Evolutionary conservation across 2,797 vertebrate genomes (phyloP), one percentile per base, ranked within the genome.

Genomic region (Alcedo atthis): DNA sequence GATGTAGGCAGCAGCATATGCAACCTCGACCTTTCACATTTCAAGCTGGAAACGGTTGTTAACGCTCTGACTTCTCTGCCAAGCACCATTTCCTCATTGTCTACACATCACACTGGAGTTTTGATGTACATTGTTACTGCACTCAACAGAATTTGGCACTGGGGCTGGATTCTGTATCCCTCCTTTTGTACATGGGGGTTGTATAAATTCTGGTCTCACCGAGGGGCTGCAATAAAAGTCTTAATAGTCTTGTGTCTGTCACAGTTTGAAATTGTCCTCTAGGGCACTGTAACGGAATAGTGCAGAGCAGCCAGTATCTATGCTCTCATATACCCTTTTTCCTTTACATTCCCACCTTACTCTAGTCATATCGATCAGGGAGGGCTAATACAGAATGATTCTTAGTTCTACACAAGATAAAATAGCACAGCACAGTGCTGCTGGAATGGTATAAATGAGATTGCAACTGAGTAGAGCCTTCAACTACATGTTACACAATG

Each of bases 321-420:
- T 79, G 59, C 10, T 53, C 45, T 87, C 45, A 18, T 3, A 21
- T 8, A 30, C 11, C 2, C 22, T 53, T 70, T 30, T 18, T 10
- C 13, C 22, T 35, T 25, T 43, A 49, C n/a, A 32, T 54, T 74
- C 18, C 22, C 46, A 49, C 33, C 43, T 89, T 37, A 58, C 9
- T 24, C 13, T 0, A 0, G 6, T 12, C 26, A 33, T 8, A 35
- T n/a, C 24, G 28, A 30, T 10, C 13, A 42, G 28, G 33, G 37
- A 66, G 10, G 30, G 17, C 26, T 62, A 69, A 51, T 2, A 49
- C 15, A 73, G 37, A 77, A 40, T 57, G 40, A 40, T 17, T 63
- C 32, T 25, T 45, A 68, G 28, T 54, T 8, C 43, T 30, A 64
- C 30, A 25, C 12, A 22, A 37, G 15, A 13, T 6, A 42, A 59